These are phyloP conservation scores for Myodes glareolus DNA, from an alignment of 2,113 vertebrate genomes.

Conservation along the genomic window DNA sequence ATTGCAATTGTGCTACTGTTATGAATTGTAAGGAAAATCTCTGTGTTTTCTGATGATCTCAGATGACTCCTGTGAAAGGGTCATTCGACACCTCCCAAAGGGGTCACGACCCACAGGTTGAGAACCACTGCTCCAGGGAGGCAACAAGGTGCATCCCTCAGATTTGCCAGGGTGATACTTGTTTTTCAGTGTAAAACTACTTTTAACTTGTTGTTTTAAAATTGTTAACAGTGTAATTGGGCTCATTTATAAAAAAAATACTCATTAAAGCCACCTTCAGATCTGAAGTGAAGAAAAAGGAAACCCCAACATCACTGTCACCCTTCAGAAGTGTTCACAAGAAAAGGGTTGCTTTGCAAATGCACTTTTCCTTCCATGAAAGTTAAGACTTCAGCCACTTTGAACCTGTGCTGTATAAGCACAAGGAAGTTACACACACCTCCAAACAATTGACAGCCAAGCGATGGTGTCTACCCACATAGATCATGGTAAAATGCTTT, in stretches of 20 bases:
- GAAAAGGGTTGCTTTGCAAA: background rate
- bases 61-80: background rate
- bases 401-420: background rate
- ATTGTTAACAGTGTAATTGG: background rate
- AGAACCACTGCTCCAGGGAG: background rate
- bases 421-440: background rate
- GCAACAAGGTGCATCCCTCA: background rate
- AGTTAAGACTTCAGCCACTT: slow-evolving; percentile 33
- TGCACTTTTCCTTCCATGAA: background rate
- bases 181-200: slow-evolving; percentile 13
- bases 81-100: background rate
- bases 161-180: background rate
- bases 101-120: background rate
- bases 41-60: background rate
- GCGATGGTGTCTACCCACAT: background rate
- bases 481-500: slow-evolving; percentile 44
- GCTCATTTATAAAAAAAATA: background rate
- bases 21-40: background rate
- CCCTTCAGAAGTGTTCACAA: slow-evolving; percentile 31
- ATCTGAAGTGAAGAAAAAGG: background rate
- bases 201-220: background rate
- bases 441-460: slow-evolving; percentile 15
- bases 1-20: background rate
- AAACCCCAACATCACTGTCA: background rate
- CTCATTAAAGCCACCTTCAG: background rate